These are phyloP conservation scores for Ennomos quercinarius DNA, from an alignment of 2,888 invertebrate genomes.

Conservation along the genomic window DNA sequence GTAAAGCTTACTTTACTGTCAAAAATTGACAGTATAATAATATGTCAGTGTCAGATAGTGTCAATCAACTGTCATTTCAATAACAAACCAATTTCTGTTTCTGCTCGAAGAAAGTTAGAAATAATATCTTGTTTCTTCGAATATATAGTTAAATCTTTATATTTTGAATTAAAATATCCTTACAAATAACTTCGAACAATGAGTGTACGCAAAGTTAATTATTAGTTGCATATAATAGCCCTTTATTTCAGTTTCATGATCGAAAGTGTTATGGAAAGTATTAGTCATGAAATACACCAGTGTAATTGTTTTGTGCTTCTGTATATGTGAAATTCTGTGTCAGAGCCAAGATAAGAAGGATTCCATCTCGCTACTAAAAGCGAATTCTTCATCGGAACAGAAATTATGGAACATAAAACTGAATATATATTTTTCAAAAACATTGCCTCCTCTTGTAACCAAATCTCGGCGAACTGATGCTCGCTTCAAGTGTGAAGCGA, in stretches of 20 bases:
- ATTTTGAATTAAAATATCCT: constrained; percentile 22
- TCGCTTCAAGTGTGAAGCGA: constrained; percentile 75
- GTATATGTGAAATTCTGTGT: constrained; percentile 62
- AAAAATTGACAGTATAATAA: too few relatives aligned
- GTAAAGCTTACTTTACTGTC: too few relatives aligned
- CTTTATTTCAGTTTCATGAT: constrained; percentile 11
- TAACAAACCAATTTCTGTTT: background rate
- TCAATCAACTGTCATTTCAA: background rate
- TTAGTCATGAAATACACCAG: constrained; percentile 75
- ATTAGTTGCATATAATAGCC: constrained; percentile 3
- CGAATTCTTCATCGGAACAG: constrained; percentile 67
- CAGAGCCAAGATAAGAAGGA: constrained; percentile 60
- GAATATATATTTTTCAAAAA: constrained; percentile 75
- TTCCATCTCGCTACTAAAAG: constrained; percentile 57
- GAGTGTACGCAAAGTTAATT: background rate
- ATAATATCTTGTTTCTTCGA: constrained; percentile 2
- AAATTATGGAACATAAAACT: constrained; percentile 79
- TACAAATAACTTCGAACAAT: background rate
- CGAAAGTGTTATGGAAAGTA: constrained; percentile 71
- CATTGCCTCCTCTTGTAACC: constrained; percentile 61
- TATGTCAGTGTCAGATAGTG: constrained; percentile 1
- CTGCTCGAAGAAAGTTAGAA: background rate
- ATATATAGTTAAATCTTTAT: constrained; percentile 16
- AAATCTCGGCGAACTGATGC: constrained; percentile 64
- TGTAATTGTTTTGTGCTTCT: constrained; percentile 72